These are phyloP conservation scores for Chaetops frenatus DNA, from an alignment of 2,113 vertebrate genomes.

Conservation along the genomic window DNA sequence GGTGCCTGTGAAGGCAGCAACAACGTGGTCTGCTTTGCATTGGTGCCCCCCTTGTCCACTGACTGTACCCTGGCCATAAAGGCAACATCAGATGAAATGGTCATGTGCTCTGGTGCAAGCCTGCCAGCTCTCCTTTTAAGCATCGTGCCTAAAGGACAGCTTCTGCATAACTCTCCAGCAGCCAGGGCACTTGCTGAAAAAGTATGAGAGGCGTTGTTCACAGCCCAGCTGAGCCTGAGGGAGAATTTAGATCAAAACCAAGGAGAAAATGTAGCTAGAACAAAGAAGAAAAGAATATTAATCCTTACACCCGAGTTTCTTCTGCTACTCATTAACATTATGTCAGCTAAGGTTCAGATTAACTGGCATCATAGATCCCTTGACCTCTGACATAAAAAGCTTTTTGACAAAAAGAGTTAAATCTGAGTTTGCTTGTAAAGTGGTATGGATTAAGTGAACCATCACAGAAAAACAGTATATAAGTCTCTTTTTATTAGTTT, in stretches of 20 bases:
- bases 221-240: conserved; percentile 48
- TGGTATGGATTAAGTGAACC: conserved; percentile 11
- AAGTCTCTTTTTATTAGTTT: conserved; percentile 51
- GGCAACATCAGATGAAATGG: not conserved
- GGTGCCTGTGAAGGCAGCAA: not conserved
- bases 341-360: conserved; percentile 69
- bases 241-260: conserved; percentile 60
- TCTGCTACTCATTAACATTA: conserved; percentile 67
- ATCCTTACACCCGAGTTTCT: conserved; percentile 62
- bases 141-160: not conserved
- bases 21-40: accelerated
- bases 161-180: not conserved
- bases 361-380: conserved; percentile 45
- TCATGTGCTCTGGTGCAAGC: not conserved
- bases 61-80: accelerated
- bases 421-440: conserved; percentile 30
- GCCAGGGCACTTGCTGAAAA: not conserved
- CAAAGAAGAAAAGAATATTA: conserved; percentile 50
- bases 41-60: not conserved
- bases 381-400: conserved; percentile 51
- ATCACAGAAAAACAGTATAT: not conserved
- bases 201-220: conserved; percentile 35
- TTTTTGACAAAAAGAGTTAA: conserved; percentile 46
- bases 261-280: conserved; percentile 60
- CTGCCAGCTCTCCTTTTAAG: not conserved